Conservation (phyloP, 2,113 vertebrate species). For the Elgaria multicarinata region DNA sequence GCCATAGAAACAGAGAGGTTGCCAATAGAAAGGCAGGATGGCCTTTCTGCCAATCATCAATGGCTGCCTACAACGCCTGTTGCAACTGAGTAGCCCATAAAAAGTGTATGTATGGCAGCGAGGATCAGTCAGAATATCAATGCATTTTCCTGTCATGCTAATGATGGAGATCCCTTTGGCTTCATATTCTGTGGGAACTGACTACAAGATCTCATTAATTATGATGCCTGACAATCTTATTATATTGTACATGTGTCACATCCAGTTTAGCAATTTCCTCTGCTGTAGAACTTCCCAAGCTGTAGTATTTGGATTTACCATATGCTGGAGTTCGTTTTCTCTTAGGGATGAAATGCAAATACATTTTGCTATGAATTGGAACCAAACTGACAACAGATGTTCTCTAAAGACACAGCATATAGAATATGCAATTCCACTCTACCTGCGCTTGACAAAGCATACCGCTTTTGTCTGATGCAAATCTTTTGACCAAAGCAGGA, state of each 20-base stretch:
- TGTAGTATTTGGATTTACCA: conserved; percentile 20
- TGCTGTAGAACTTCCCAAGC: not conserved
- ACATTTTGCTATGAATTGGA: not conserved
- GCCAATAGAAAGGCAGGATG: not conserved
- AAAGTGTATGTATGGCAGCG: not conserved
- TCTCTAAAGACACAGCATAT: conserved; percentile 13
- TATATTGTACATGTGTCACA: not conserved
- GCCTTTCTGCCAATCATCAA: not conserved
- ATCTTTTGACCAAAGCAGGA: not conserved
- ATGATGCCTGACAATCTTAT: conserved; percentile 12
- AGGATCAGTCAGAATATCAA: not conserved
- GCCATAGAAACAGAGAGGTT: not conserved
- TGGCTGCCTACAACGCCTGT: not conserved
- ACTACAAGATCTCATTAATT: not conserved
- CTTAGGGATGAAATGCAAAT: not conserved
- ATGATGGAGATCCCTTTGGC: not conserved
- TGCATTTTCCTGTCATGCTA: not conserved
- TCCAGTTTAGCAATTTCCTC: not conserved
- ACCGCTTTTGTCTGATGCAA: conserved; percentile 1
- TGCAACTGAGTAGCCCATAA: not conserved
- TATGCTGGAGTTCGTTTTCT: not conserved
- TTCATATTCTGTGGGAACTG: conserved; percentile 1
- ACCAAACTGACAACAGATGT: not conserved
- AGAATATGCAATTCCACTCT: not conserved
- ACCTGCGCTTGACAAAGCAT: conserved; percentile 8